Conservation (phyloP, 2,797 vertebrate genomes). For the Poeciliopsis paucimaculata region DNA sequence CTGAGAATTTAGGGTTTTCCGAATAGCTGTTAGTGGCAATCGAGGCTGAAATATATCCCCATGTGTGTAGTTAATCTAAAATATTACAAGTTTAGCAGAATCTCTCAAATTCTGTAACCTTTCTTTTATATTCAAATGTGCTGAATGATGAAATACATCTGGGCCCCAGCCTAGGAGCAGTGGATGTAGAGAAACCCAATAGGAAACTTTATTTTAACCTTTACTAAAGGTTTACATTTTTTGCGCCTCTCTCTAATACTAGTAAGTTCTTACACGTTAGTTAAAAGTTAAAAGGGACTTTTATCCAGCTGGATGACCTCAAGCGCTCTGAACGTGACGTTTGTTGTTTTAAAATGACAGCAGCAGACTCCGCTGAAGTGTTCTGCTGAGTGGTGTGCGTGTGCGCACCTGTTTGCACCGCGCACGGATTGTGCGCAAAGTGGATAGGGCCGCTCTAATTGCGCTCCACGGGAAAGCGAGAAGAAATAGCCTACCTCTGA, state of each 20-base stretch:
- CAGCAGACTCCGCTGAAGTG: conserved; percentile 16
- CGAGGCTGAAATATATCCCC: not conserved
- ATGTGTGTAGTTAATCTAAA: not conserved
- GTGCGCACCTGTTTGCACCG: conserved; percentile 71
- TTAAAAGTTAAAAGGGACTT: not conserved
- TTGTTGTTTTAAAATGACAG: not conserved
- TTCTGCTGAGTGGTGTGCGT: not conserved
- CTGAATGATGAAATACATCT: not conserved
- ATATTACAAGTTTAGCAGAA: not conserved
- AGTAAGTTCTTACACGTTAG: not conserved
- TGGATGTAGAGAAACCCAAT: not conserved
- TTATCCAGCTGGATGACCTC: not conserved
- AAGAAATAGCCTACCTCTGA: conserved; percentile 81
- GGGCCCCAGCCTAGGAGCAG: not conserved
- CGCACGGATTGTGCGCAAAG: conserved; percentile 52
- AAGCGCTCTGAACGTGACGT: not conserved
- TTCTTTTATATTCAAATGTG: not conserved
- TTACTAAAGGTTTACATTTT: not conserved
- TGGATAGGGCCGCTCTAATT: conserved; percentile 70
- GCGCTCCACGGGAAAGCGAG: conserved; percentile 76
- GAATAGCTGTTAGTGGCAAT: not conserved
- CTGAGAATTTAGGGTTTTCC: not conserved
- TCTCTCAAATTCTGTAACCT: not conserved
- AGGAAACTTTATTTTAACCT: not conserved
- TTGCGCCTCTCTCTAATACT: not conserved